These are phyloP conservation scores for Gallinago undulata DNA, from an alignment of 2,113 vertebrate species.

Conservation along the genomic window DNA sequence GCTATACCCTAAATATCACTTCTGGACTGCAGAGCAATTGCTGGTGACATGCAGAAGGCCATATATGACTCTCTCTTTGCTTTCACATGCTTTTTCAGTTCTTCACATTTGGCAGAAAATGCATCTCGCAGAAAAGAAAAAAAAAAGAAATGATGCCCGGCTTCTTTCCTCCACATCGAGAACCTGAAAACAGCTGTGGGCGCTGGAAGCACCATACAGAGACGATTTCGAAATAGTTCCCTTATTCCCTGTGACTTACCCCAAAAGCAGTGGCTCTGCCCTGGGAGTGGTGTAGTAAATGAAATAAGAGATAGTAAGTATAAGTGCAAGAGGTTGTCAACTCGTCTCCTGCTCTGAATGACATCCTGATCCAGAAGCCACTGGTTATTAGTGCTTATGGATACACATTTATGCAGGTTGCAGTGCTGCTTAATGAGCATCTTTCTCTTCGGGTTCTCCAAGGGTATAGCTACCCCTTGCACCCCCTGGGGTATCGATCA, in stretches of 20 bases:
- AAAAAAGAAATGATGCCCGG: not conserved
- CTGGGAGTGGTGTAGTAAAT: not conserved
- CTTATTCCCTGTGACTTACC: not conserved
- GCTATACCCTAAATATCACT: not conserved
- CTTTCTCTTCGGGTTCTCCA: not conserved
- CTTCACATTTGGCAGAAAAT: slow-evolving; percentile 5
- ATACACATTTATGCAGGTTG: accelerated
- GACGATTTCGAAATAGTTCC: not conserved
- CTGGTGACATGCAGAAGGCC: not conserved
- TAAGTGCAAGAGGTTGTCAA: not conserved
- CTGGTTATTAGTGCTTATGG: not conserved
- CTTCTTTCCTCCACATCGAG: not conserved
- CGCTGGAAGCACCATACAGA: not conserved
- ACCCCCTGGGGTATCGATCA: not conserved
- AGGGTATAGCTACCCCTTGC: not conserved
- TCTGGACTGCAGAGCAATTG: not conserved
- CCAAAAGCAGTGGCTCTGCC: not conserved
- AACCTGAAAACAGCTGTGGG: not conserved
- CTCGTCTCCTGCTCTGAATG: not conserved
- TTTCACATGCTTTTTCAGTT: not conserved
- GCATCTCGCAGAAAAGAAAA: not conserved
- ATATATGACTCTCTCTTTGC: not conserved
- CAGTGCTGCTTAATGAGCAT: not conserved
- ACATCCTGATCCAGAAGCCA: not conserved
- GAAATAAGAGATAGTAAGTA: not conserved